Base-by-base conservation (phyloP, 2,113 vertebrate species). In the Amphiprion percula region DNA sequence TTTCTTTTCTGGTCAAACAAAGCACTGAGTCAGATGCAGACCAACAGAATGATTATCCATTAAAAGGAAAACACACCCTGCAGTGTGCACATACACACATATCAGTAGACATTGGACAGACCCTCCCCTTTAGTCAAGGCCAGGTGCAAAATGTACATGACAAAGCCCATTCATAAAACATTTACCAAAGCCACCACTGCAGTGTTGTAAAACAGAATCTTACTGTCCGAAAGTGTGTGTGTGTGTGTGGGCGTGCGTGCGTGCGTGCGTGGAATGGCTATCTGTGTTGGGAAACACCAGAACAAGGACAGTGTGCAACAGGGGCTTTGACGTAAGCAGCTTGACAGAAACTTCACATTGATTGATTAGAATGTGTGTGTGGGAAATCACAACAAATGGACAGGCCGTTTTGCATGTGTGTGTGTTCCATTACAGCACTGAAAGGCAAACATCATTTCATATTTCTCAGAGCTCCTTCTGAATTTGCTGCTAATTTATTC, bases 161-260 rank as follows among this genome's bases (percentile, higher is more conserved):
- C 87, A 89, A 85, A 88, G 73, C 82, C 71, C 83, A 83, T 90
- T 91, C 81, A 92, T 90, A 70, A 94, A 94, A 93, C 91, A 94
- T 94, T 94, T 90, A 93, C 93, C 71, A 87, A 75, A 79, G 74
- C 41, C 62, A 49, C 16, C 63, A 21, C 12, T 16, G 70, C 58
- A 58, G 65, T 61, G 89, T 86, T 59, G 41, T 91, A 87, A 89
- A 91, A 89, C 81, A 88, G 69, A 90, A 55, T 30, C 58, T 53
- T 41, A 24, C 77, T 79, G 84, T 86, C 67, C 67, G 19, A 23
- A 37, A 53, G 14, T 67, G 75, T 79, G 67, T 69, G 80, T 69
- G 26, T 26, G 26, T 26, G 26, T 26, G 26, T 26, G 24, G 0
- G 26, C 1, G 26, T 26, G 26, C 1, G 26, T 26, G 26, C 24